These are phyloP conservation scores for Eupithecia tripunctaria DNA, from an alignment of 2,888 invertebrate species.

Conservation along the genomic window DNA sequence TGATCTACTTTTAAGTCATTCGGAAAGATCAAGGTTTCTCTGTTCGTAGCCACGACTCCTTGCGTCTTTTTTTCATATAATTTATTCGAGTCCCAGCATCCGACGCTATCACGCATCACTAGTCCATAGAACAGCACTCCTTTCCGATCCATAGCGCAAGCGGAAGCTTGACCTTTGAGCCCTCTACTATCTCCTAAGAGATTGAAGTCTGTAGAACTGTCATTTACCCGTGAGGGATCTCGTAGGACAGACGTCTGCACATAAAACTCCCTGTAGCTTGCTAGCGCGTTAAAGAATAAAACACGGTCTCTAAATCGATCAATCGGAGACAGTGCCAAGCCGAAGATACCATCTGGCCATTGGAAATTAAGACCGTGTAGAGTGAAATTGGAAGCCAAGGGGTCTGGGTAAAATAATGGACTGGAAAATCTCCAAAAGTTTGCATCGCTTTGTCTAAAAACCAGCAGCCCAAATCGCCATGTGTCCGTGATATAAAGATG, in stretches of 20 bases:
- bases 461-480: slow-evolving; percentile 87
- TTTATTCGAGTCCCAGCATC: slow-evolving; percentile 91
- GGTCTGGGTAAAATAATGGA: slow-evolving; percentile 89
- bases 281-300: slow-evolving; percentile 92
- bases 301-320: slow-evolving; percentile 83
- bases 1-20: slow-evolving; percentile 92
- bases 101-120: slow-evolving; percentile 89
- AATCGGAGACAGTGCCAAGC: slow-evolving; percentile 87
- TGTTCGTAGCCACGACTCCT: slow-evolving; percentile 86
- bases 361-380: slow-evolving; percentile 90
- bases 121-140: slow-evolving; percentile 92
- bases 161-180: slow-evolving; percentile 87
- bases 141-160: slow-evolving; percentile 88
- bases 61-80: slow-evolving; percentile 86
- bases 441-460: slow-evolving; percentile 85
- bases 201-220: slow-evolving; percentile 66
- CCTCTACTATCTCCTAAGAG: slow-evolving; percentile 83
- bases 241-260: slow-evolving; percentile 87
- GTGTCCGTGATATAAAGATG: slow-evolving; percentile 89
- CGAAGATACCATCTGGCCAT: slow-evolving; percentile 93
- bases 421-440: slow-evolving; percentile 87
- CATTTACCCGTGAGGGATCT: slow-evolving; percentile 77
- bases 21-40: slow-evolving; percentile 89
- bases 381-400: slow-evolving; percentile 89
- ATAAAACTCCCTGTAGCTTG: slow-evolving; percentile 91